A percentile compares a stretch with the other conserved stretches of the same genome.
These are phyloP conservation scores for Calliphora vicina DNA, from an alignment of 1,140 invertebrate species.

Conservation along the genomic window DNA sequence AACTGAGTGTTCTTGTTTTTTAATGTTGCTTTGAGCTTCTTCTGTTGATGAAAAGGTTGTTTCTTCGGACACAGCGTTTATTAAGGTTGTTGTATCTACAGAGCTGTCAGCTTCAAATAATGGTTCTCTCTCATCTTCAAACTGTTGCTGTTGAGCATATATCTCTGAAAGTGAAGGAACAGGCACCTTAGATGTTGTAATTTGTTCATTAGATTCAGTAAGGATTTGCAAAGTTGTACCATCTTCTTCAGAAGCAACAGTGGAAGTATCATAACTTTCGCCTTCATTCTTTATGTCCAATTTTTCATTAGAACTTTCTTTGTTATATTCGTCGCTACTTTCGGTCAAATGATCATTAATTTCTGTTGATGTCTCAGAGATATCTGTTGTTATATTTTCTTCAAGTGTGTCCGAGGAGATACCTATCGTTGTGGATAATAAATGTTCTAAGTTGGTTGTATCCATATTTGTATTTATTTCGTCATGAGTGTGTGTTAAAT, in stretches of 20 bases:
- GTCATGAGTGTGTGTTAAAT: background rate
- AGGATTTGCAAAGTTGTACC: background rate
- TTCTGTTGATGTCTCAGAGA: background rate
- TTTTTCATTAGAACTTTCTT: background rate
- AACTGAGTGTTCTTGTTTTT: background rate
- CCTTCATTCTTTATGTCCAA: background rate
- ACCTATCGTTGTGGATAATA: background rate
- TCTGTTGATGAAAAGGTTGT: conserved; percentile 14
- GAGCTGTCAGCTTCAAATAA: conserved; percentile 34
- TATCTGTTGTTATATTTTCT: conserved; percentile 41
- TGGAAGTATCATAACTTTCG: background rate
- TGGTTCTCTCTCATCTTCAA: conserved; percentile 49
- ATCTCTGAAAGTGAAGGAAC: conserved; percentile 55
- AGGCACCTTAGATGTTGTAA: conserved; percentile 44
- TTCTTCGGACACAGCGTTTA: conserved; percentile 15
- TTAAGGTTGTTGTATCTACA: conserved; percentile 27
- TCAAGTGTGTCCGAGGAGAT: background rate
- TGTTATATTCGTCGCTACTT: background rate
- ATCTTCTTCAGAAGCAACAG: background rate
- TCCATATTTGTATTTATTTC: background rate
- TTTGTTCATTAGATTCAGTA: conserved; percentile 39
- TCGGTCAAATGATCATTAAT: background rate
- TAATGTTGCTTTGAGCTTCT: background rate
- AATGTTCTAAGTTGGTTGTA: background rate
- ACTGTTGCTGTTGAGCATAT: conserved; percentile 56